phyloP scores from a whole-genome alignment of 2,797 vertebrate species.

The Jordanella pulchra region DNA sequence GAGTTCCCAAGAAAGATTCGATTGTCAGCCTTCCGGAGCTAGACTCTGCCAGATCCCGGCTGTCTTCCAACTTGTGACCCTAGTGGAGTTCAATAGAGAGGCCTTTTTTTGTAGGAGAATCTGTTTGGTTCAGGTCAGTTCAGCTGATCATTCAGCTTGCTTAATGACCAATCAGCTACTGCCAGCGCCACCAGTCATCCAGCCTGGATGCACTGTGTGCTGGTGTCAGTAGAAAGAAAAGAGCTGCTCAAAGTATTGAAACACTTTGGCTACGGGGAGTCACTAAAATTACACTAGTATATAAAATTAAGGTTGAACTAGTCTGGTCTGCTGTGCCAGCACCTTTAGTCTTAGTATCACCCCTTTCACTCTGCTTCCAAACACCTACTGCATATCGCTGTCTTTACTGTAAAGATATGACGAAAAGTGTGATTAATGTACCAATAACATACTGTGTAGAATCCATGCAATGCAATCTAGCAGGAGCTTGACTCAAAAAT shows the following conservation, averaged over 20 bases:
- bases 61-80: conserved; percentile 98
- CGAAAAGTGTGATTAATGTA: conserved; percentile 76
- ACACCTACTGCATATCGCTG: conserved; percentile 80
- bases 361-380: conserved; percentile 80
- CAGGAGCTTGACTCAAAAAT: conserved; percentile 80
- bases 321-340: conserved; percentile 71
- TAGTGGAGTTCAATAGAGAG: conserved; percentile 76
- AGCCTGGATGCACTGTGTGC: conserved; percentile 68
- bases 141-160: conserved; percentile 66
- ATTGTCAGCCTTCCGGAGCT: conserved; percentile 87
- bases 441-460: conserved; percentile 81
- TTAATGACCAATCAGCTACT: conserved; percentile 66
- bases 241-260: conserved; percentile 64
- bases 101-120: conserved; percentile 79
- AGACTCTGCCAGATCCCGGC: conserved; percentile 92
- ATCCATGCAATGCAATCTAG: conserved; percentile 84
- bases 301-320: conserved; percentile 74
- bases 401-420: conserved; percentile 80
- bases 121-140: conserved; percentile 71
- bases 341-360: conserved; percentile 80
- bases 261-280: conserved; percentile 67
- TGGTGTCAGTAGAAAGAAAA: conserved; percentile 68
- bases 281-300: conserved; percentile 74
- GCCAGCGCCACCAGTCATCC: conserved; percentile 57
- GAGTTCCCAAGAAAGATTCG: conserved; percentile 85